Evolutionary conservation across 2,113 vertebrate genomes (phyloP), one percentile per base, ranked within the genome.

Genomic region (Hassar affinis): DNA sequence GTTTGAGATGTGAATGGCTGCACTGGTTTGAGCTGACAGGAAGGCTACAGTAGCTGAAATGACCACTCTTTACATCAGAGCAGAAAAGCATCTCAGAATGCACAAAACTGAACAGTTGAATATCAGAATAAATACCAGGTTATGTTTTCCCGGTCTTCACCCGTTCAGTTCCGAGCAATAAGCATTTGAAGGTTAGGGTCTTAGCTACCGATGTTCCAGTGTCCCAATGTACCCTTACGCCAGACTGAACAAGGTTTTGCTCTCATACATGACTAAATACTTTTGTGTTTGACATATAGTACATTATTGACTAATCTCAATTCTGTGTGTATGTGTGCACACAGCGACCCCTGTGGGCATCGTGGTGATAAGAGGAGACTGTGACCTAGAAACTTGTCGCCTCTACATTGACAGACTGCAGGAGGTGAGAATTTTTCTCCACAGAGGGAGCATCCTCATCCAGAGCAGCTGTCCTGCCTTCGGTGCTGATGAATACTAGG

Each of bases 351-450:
- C 97, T 0, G 91, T 99, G 35, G 98, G 98, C 87, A 99, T 99
- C 74, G 96, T 99, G 86, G 98, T 99, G 88, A 95, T 99, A 80
- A 93, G 96, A 80, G 97, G 97, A 81, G 97, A 99, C 90, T 99
- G 98, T 89, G 98, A 99, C 88, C 93, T 99, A 93, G 97, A 99
- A 92, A 98, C 97, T 3, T 99, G 98, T 91, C 93, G 98, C 84
- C 96, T 98, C 90, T 98, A 98, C 87, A 97, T 99, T 62, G 96
- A 99, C 90, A 95, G 97, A 81, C 91, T 99, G 6, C 96, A 99
- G 76, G 98, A 99, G 97, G 98, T 95, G 82, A 95, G 92, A 87
- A 18, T 72, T 14, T 56, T 25, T 52, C 52, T 79, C 68, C 77
- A 45, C 38, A 62, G 35, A 76, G 35, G 42, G 35, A 54, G 42